Conservation (phyloP, 2,113 vertebrate genomes). For the Eublepharis macularius region DNA sequence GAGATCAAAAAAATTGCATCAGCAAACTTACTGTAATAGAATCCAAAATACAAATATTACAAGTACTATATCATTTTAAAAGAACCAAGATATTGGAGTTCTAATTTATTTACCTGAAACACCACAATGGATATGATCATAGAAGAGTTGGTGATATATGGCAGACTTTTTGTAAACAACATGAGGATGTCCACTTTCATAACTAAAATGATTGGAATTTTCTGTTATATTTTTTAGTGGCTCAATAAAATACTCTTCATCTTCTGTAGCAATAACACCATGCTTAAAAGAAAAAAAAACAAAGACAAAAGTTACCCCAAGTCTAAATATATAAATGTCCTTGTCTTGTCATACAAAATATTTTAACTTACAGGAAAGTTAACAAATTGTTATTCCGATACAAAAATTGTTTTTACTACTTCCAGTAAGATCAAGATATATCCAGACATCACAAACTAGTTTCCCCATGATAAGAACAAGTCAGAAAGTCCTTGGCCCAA, state of each 20-base stretch:
- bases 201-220: conserved; percentile 85
- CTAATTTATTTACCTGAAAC: conserved; percentile 87
- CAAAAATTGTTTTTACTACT: background rate
- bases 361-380: conserved; percentile 2
- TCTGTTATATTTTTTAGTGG: conserved; percentile 92
- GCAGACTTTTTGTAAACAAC: conserved; percentile 99
- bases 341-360: background rate
- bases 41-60: background rate
- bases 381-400: background rate
- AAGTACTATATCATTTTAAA: conserved; percentile 12
- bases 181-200: conserved; percentile 92
- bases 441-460: too few relatives aligned
- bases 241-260: conserved; percentile 99
- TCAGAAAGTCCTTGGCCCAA: too few relatives aligned
- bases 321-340: conserved; percentile 1
- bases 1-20: background rate
- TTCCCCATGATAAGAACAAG: too few relatives aligned
- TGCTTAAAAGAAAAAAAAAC: conserved; percentile 79
- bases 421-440: background rate
- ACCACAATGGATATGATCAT: conserved; percentile 90
- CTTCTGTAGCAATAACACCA: conserved; percentile 96
- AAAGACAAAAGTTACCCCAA: conserved; percentile 36
- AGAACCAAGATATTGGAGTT: conserved; percentile 14
- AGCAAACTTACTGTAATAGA: background rate
- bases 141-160: conserved; percentile 83